Conservation (phyloP, 1,140 invertebrate species). For the Panulirus ornatus region DNA sequence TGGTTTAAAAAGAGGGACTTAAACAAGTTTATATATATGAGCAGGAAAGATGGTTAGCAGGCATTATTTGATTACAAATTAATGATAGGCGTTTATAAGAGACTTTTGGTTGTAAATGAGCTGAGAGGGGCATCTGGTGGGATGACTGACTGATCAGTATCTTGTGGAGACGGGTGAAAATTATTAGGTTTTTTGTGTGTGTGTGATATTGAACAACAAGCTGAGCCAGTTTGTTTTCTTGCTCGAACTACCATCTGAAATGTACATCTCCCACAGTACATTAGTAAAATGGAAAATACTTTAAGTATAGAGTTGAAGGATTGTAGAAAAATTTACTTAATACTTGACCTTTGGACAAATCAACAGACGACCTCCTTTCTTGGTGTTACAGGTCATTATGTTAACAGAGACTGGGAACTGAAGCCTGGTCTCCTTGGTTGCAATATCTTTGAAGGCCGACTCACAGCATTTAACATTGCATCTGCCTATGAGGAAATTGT, state of each 20-base stretch:
- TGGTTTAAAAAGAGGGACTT: no score
- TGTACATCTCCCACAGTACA: constrained; percentile 44
- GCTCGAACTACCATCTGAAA: constrained; percentile 38
- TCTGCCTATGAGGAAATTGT: constrained; percentile 28
- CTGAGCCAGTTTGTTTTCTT: constrained; percentile 43
- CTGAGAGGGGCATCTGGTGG: no score
- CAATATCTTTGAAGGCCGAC: constrained; percentile 14
- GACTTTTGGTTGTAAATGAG: no score
- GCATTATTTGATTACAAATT: no score
- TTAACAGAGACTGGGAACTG: constrained; percentile 18
- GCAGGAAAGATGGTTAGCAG: no score
- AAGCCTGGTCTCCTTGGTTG: constrained; percentile 24
- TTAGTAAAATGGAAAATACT: constrained; percentile 22
- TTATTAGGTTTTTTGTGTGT: no score
- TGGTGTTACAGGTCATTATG: constrained; percentile 41
- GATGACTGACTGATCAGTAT: no score
- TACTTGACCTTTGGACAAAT: constrained; percentile 36
- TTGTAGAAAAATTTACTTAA: constrained; percentile 24
- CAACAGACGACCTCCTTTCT: constrained; percentile 43
- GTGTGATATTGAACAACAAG: no score
- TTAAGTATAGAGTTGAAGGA: constrained; percentile 37
- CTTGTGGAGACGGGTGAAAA: no score
- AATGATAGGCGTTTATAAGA: no score
- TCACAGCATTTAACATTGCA: constrained; percentile 41
- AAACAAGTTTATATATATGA: no score